phyloP scores from a whole-genome alignment of 1,140 invertebrate species.

The Pemphigus obesinymphae region DNA sequence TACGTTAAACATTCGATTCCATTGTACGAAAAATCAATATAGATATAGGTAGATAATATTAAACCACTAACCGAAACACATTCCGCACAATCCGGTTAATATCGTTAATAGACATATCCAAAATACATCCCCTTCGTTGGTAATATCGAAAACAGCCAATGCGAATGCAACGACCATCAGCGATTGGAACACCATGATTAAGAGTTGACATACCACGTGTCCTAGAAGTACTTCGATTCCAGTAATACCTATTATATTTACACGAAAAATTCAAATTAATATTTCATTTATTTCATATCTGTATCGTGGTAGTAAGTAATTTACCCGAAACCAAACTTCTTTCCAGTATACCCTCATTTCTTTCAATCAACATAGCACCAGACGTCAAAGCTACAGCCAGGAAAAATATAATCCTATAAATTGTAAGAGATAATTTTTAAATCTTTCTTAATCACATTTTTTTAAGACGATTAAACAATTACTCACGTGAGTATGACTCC shows the following conservation, averaged over 20 bases:
- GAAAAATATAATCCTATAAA: constrained; percentile 90
- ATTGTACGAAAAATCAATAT: not conserved
- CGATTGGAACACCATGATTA: constrained; percentile 89
- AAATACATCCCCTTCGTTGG: constrained; percentile 53
- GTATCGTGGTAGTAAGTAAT: not conserved
- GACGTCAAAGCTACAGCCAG: constrained; percentile 87
- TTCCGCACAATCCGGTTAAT: constrained; percentile 83
- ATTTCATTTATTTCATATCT: not conserved
- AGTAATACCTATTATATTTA: constrained; percentile 64
- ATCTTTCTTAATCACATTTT: too few relatives aligned
- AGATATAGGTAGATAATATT: too few relatives aligned
- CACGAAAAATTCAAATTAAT: not conserved
- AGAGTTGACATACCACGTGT: constrained; percentile 87
- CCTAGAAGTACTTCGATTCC: constrained; percentile 86
- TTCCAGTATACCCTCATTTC: constrained; percentile 81
- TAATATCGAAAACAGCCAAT: constrained; percentile 67
- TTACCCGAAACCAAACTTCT: constrained; percentile 71
- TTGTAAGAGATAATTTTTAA: not conserved
- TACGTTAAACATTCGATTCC: not conserved
- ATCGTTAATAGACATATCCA: constrained; percentile 64
- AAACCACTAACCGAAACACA: constrained; percentile 71
- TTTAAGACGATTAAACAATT: not conserved
- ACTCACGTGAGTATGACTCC: constrained; percentile 88
- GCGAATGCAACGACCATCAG: constrained; percentile 86
- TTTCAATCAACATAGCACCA: constrained; percentile 83